These are phyloP conservation scores for Coreoperca whiteheadi DNA, from an alignment of 2,113 vertebrate species.

Conservation along the genomic window DNA sequence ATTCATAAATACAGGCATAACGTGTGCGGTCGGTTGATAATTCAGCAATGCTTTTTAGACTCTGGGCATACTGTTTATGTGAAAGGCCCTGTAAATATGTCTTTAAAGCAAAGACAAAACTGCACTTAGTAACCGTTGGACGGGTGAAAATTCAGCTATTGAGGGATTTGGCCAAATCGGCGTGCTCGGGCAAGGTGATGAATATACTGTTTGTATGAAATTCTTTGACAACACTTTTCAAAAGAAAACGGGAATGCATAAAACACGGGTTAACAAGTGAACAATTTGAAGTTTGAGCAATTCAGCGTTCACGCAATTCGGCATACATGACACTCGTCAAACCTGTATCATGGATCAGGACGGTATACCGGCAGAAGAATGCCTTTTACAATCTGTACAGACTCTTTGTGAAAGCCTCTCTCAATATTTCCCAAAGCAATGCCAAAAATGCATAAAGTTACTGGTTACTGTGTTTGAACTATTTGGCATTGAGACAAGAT, in stretches of 20 bases:
- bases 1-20: not conserved
- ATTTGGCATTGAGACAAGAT: not conserved
- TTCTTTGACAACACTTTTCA: not conserved
- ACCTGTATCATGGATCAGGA: not conserved
- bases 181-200: constrained; percentile 62
- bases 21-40: not conserved
- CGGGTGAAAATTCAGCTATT: not conserved
- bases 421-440: not conserved
- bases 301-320: not conserved
- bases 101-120: not conserved
- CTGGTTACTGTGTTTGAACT: not conserved
- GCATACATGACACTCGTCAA: not conserved
- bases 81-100: not conserved
- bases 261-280: not conserved
- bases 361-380: not conserved
- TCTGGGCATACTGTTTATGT: not conserved
- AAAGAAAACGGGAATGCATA: not conserved
- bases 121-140: not conserved
- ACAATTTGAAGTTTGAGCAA: not conserved
- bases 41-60: not conserved
- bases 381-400: not conserved
- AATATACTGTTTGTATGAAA: constrained; percentile 31
- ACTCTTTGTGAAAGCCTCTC: not conserved
- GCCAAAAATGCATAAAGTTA: not conserved
- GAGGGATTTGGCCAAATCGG: not conserved